Percentiles rank a stretch among this genome's conserved stretches.
phyloP scores from a whole-genome alignment of 2,113 vertebrate species.

The Cygnus atratus region DNA sequence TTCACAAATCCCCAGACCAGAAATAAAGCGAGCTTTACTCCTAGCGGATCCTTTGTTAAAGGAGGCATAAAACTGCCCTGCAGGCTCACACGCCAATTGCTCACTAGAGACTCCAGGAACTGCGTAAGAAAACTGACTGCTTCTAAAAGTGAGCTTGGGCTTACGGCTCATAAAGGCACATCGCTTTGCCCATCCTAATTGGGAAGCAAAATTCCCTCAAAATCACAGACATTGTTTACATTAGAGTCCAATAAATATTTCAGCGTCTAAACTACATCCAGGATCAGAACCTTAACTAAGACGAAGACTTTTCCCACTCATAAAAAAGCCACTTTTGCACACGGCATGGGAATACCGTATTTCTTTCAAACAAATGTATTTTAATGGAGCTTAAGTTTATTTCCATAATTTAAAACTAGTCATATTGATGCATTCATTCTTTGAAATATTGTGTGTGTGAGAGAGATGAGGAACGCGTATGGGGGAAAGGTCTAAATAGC shows the following conservation, averaged over 20 bases:
- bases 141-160: neutral
- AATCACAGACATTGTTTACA: neutral
- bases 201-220: neutral
- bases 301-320: neutral
- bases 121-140: fast-evolving
- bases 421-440: neutral
- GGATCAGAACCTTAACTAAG: neutral
- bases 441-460: neutral
- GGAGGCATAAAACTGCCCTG: neutral
- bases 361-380: neutral
- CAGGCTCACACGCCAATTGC: neutral
- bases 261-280: neutral
- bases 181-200: neutral
- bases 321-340: neutral
- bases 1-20: neutral
- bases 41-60: neutral
- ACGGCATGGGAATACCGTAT: neutral
- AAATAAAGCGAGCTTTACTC: neutral
- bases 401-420: neutral
- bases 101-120: neutral
- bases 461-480: neutral
- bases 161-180: neutral
- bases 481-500: neutral
- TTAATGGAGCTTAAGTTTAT: neutral
- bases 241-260: neutral